Conservation (phyloP, 2,113 vertebrate species). For the Cheirogaleus medius region DNA sequence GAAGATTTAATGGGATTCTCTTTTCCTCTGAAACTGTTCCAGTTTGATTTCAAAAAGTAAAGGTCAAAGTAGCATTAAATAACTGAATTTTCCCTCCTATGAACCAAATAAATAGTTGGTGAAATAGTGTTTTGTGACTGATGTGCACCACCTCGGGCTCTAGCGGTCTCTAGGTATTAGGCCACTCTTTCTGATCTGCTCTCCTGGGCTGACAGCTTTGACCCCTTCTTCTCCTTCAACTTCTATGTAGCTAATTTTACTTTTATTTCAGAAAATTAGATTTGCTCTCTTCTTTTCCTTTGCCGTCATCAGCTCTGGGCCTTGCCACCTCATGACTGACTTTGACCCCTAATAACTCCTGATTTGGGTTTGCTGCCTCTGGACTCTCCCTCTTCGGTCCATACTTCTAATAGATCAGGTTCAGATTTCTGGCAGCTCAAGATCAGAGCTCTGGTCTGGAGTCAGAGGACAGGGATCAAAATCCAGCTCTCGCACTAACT, state of each 20-base stretch:
- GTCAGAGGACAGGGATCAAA: not conserved
- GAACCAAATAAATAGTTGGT: conserved; percentile 21
- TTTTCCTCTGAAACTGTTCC: conserved; percentile 48
- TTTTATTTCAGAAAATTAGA: not conserved
- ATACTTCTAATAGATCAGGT: not conserved
- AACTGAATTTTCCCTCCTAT: conserved; percentile 14
- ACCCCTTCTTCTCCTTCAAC: not conserved
- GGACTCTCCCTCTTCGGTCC: not conserved
- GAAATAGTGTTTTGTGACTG: not conserved
- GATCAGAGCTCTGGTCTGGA: not conserved
- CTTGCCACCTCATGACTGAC: not conserved
- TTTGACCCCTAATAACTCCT: not conserved
- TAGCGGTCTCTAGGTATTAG: not conserved
- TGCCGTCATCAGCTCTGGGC: not conserved
- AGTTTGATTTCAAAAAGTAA: conserved; percentile 71
- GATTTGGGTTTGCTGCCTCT: not conserved
- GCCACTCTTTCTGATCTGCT: not conserved
- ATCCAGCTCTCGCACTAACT: not conserved
- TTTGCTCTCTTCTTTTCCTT: not conserved
- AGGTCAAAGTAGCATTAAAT: conserved; percentile 65
- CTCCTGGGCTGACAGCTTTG: not conserved
- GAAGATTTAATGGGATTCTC: conserved; percentile 60
- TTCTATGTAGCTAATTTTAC: not conserved
- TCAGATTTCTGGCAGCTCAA: not conserved
- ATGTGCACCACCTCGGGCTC: too few relatives aligned